Conservation (phyloP, 2,797 vertebrate species). For the Melanotaenia maccullochi region DNA sequence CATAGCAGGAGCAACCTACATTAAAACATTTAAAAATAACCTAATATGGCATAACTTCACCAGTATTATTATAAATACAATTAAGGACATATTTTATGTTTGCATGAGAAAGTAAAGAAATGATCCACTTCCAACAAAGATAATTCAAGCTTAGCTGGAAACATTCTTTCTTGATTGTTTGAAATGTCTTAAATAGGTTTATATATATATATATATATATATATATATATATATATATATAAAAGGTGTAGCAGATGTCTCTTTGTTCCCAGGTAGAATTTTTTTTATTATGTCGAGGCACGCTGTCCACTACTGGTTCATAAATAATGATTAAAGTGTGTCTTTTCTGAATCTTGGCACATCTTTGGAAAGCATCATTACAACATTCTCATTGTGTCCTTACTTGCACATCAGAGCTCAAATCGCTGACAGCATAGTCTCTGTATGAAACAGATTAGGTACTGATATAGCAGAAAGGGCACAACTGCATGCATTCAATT, state of each 20-base stretch:
- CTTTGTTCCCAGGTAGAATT: not conserved
- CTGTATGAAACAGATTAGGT: not conserved
- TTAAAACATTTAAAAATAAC: slow-evolving; percentile 51
- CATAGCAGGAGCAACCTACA: slow-evolving; percentile 8
- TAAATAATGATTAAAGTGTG: slow-evolving; percentile 53
- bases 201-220: no score
- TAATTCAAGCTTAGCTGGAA: not conserved
- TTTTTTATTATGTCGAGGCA: slow-evolving; percentile 21
- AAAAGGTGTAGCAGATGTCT: not conserved
- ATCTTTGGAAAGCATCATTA: slow-evolving; percentile 1
- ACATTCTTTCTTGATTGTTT: not conserved
- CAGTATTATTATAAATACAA: slow-evolving; percentile 2
- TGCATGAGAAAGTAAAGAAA: not conserved
- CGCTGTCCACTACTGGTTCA: slow-evolving; percentile 36
- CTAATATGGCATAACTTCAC: not conserved
- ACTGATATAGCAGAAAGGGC: not conserved
- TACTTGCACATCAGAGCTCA: not conserved
- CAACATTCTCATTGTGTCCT: not conserved
- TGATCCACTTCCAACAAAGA: not conserved
- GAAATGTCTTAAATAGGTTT: not conserved
- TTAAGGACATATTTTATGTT: not conserved
- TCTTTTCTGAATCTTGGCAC: slow-evolving; percentile 46
- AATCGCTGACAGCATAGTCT: not conserved
- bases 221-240: no score
- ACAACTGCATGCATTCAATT: slow-evolving; percentile 6